phyloP scores from a whole-genome alignment of 2,113 vertebrate species.

The Trichechus manatus region DNA sequence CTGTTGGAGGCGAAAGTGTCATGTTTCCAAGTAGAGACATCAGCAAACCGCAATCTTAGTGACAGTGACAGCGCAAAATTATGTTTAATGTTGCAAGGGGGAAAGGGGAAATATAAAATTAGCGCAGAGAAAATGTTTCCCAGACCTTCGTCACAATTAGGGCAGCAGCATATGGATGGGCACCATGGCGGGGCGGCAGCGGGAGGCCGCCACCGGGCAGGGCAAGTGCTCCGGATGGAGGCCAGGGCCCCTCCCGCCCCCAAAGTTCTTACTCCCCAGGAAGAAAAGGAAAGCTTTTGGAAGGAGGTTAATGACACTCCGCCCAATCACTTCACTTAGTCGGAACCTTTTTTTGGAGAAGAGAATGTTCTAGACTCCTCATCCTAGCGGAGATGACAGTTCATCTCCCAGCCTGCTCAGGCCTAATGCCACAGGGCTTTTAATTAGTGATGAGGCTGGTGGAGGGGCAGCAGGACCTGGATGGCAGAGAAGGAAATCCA shows the following conservation, averaged over 20 bases:
- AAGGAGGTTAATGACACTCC: neutral
- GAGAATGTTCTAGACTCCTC: neutral
- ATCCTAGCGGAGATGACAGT: slow-evolving; percentile 32
- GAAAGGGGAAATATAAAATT: slow-evolving; percentile 84
- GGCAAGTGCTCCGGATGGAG: neutral
- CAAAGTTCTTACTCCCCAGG: neutral
- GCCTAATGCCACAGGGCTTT: slow-evolving; percentile 65
- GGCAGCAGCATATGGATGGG: slow-evolving; percentile 40
- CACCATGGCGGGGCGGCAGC: neutral
- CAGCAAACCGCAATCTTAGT: slow-evolving; percentile 84
- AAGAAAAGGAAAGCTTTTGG: neutral
- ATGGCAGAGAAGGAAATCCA: slow-evolving; percentile 23
- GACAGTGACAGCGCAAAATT: slow-evolving; percentile 85
- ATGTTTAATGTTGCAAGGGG: slow-evolving; percentile 81
- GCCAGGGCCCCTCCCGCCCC: neutral
- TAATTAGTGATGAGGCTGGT: slow-evolving; percentile 70
- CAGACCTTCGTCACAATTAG: slow-evolving; percentile 75
- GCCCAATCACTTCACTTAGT: neutral
- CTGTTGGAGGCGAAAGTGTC: slow-evolving; percentile 81
- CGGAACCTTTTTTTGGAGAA: slow-evolving; percentile 26
- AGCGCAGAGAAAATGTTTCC: slow-evolving; percentile 82
- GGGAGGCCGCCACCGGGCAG: neutral
- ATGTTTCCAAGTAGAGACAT: slow-evolving; percentile 81
- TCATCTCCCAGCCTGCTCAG: slow-evolving; percentile 47
- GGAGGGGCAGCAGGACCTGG: slow-evolving; percentile 58